Percentiles rank a stretch among this genome's conserved stretches.
These are phyloP conservation scores for Pherbina coryleti DNA, from an alignment of 2,888 invertebrate species.

Conservation along the genomic window DNA sequence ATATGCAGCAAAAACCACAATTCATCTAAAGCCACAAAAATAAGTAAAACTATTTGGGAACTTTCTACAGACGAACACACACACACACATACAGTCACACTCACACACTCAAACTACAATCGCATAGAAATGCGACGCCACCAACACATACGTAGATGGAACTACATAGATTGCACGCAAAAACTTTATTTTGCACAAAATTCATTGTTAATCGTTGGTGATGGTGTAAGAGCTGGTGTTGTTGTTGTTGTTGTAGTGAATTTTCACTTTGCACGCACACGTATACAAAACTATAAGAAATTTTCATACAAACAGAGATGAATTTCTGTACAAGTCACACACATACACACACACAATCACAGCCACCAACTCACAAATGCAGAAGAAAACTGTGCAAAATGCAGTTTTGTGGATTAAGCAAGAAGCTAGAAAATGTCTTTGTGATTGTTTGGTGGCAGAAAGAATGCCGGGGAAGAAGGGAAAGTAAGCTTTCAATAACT, in stretches of 20 bases:
- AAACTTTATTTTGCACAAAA: too few relatives aligned
- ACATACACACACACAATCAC: background rate
- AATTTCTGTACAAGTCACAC: background rate
- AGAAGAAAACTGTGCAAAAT: background rate
- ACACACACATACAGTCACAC: background rate
- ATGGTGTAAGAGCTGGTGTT: background rate
- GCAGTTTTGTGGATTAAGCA: background rate
- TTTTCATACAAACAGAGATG: background rate
- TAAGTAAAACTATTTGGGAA: too few relatives aligned
- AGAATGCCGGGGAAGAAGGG: too few relatives aligned
- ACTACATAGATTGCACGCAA: too few relatives aligned
- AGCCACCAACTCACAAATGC: too few relatives aligned
- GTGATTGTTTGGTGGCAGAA: too few relatives aligned
- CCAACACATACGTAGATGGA: background rate
- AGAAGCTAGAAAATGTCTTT: background rate
- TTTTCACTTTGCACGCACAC: background rate
- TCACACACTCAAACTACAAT: background rate
- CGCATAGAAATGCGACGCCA: background rate
- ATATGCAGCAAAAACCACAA: background rate
- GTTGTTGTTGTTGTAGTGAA: background rate
- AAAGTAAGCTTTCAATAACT: too few relatives aligned
- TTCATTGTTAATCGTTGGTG: background rate
- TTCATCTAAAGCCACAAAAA: too few relatives aligned
- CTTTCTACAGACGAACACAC: background rate
- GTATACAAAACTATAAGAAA: background rate